Evolutionary conservation across 1,140 invertebrate genomes (phyloP).

Genomic region (Lepidurus arcticus): DNA sequence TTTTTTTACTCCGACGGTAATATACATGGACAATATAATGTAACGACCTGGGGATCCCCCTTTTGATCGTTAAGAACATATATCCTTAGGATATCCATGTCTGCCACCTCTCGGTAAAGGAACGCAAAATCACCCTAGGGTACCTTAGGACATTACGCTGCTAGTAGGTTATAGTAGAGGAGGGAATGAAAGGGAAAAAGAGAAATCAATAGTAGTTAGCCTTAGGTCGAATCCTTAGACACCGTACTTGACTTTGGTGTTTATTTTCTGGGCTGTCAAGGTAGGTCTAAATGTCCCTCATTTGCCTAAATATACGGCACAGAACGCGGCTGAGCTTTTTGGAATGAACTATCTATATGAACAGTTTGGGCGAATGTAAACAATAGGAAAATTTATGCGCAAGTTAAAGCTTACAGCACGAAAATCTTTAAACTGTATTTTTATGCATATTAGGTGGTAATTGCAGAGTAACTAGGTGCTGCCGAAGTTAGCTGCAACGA

Average conservation of each 20-base stretch:
- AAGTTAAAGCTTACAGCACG: no score
- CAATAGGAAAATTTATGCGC: no score
- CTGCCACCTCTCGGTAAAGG: conserved; percentile 9
- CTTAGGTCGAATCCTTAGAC: not conserved
- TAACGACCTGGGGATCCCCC: not conserved
- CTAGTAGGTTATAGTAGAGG: not conserved
- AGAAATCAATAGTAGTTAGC: not conserved
- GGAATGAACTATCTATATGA: no score
- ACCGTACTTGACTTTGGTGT: not conserved
- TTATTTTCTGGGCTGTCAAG: not conserved
- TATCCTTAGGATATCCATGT: not conserved
- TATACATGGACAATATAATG: not conserved
- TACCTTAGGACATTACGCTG: not conserved
- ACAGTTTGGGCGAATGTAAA: no score
- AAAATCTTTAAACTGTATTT: no score
- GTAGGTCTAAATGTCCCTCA: not conserved
- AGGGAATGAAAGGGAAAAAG: not conserved
- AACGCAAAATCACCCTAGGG: conserved; percentile 11
- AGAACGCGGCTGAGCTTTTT: not conserved
- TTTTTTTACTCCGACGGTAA: not conserved
- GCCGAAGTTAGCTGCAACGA: no score
- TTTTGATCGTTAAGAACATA: conserved; percentile 1
- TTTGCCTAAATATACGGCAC: not conserved
- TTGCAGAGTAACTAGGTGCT: no score
- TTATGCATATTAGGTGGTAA: no score